phyloP scores from a whole-genome alignment of 92 coral and sea anemone species.

The Porites rus region DNA sequence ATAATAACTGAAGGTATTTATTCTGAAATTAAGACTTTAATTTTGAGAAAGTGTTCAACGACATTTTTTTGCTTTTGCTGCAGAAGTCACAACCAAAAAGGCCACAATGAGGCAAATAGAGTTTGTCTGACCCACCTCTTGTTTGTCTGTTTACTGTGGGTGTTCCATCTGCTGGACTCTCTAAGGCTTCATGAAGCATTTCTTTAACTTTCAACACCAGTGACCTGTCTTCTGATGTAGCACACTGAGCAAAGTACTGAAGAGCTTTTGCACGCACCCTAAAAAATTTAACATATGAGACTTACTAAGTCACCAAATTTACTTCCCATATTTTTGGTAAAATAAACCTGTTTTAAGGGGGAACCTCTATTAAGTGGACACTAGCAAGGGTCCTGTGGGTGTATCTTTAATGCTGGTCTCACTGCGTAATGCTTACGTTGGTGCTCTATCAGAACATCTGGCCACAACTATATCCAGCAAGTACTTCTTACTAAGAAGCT shows the following conservation, averaged over 20 bases:
- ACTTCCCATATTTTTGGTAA: too few relatives aligned
- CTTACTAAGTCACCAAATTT: too few relatives aligned
- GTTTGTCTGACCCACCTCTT: slow-evolving; percentile 32
- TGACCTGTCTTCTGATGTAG: slow-evolving; percentile 67
- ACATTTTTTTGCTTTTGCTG: background rate
- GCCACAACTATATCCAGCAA: slow-evolving; percentile 83
- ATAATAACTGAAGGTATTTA: too few relatives aligned
- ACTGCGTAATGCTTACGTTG: slow-evolving; percentile 80
- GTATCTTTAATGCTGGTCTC: background rate
- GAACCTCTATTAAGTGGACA: too few relatives aligned
- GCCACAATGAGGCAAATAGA: background rate
- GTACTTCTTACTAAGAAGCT: slow-evolving; percentile 68
- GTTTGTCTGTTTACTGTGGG: slow-evolving; percentile 41
- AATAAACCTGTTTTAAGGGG: too few relatives aligned
- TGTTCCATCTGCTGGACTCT: slow-evolving; percentile 60
- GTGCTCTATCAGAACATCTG: slow-evolving; percentile 94
- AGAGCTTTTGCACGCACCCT: slow-evolving; percentile 98
- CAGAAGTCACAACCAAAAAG: background rate
- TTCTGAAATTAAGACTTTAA: too few relatives aligned
- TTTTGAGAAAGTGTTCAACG: background rate
- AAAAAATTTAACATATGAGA: background rate
- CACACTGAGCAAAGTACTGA: slow-evolving; percentile 87
- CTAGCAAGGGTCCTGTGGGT: too few relatives aligned
- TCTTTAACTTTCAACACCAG: slow-evolving; percentile 71
- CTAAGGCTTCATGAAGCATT: slow-evolving; percentile 71